A percentile compares a stretch with the other conserved stretches of the same genome.
phyloP scores from a whole-genome alignment of 1,140 invertebrate species.

The Mylabris phalerata region DNA sequence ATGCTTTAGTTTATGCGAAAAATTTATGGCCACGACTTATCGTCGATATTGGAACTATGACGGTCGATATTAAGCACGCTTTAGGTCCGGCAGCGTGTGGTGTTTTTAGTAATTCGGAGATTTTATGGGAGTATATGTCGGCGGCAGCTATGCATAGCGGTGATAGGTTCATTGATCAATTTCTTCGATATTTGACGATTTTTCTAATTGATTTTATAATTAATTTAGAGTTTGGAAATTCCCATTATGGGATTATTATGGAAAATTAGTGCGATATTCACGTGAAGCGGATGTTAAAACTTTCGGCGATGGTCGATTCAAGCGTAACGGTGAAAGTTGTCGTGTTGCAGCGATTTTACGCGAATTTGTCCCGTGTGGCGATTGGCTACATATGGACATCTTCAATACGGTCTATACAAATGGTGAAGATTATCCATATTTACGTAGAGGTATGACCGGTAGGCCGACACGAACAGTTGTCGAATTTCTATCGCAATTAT shows the following conservation, averaged over 20 bases:
- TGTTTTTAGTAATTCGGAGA: slow-evolving; percentile 51
- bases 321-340: slow-evolving; percentile 49
- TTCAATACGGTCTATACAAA: slow-evolving; percentile 54
- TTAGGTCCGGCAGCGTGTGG: slow-evolving; percentile 51
- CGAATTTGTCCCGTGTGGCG: slow-evolving; percentile 57
- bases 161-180: slow-evolving; percentile 35
- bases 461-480: slow-evolving; percentile 55
- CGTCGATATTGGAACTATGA: slow-evolving; percentile 60
- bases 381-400: slow-evolving; percentile 67
- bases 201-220: too few species aligned
- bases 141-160: slow-evolving; percentile 51
- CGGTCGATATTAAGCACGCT: slow-evolving; percentile 49
- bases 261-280: slow-evolving; percentile 31
- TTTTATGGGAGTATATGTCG: slow-evolving; percentile 47
- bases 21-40: slow-evolving; percentile 54
- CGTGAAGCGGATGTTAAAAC: slow-evolving; percentile 54
- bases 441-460: slow-evolving; percentile 51
- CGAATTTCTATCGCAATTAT: slow-evolving; percentile 51
- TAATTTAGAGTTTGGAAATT: slow-evolving; percentile 53
- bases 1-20: slow-evolving; percentile 56
- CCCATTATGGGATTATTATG: slow-evolving; percentile 55
- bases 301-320: slow-evolving; percentile 39
- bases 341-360: slow-evolving; percentile 64
- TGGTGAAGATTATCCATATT: slow-evolving; percentile 52
- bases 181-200: too few species aligned